Conservation (phyloP, 2,113 vertebrate species). For the Dissostichus mawsoni region DNA sequence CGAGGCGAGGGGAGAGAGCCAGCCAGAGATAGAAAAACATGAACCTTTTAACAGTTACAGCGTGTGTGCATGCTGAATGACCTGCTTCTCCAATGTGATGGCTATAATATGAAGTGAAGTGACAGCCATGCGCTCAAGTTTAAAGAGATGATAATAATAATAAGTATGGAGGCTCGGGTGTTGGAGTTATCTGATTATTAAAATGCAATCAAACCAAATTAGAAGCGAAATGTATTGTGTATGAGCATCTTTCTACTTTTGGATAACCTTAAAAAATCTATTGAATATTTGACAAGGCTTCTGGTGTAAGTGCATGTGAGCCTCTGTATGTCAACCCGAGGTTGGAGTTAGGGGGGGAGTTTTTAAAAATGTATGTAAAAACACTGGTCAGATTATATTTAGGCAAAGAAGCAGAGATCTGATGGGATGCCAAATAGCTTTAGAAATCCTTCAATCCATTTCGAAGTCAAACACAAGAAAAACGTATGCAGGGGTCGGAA, state of each 20-base stretch:
- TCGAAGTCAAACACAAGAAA: not conserved
- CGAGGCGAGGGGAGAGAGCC: constrained; percentile 11
- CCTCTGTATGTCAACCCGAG: not conserved
- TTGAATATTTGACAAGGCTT: constrained; percentile 46
- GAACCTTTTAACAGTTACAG: constrained; percentile 57
- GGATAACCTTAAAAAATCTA: constrained; percentile 5
- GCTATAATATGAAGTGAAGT: constrained; percentile 14
- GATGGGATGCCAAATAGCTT: not conserved
- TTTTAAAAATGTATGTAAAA: constrained; percentile 54
- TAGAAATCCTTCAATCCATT: constrained; percentile 2
- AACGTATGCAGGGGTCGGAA: too few species aligned
- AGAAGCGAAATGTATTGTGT: not conserved
- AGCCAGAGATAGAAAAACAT: constrained; percentile 48
- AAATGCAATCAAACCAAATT: constrained; percentile 1
- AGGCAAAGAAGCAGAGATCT: constrained; percentile 20
- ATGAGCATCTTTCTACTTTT: not conserved
- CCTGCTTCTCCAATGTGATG: not conserved
- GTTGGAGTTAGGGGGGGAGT: not conserved
- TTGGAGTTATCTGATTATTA: constrained; percentile 5
- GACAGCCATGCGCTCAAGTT: constrained; percentile 6
- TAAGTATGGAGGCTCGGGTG: not conserved
- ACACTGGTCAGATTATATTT: constrained; percentile 1
- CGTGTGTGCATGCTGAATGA: constrained; percentile 37
- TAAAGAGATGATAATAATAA: constrained; percentile 8
- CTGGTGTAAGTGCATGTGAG: constrained; percentile 3